Base-by-base conservation (phyloP, 2,113 vertebrate species). In the Limnothrissa miodon region DNA sequence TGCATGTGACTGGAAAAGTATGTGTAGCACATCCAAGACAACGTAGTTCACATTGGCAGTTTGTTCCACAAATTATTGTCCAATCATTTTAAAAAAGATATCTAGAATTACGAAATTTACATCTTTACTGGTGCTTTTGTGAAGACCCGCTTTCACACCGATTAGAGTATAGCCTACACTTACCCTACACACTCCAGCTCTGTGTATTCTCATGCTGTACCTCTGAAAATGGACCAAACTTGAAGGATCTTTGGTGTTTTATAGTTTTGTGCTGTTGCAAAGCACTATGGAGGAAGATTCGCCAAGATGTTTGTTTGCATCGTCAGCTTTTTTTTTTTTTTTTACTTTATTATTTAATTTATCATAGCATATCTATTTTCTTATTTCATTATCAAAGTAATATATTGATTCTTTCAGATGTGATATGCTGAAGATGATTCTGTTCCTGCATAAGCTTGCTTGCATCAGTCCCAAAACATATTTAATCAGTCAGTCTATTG, bases 151-250 rank as follows among this genome's bases (percentile, higher is more conserved):
- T 74, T 36, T 36, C 66, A 74, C 33, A 36, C 33, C 29, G 29
- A 74, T 36, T 62, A 74, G 66, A 74, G 25, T 74, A 21, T 25
- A n/a, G n/a, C n/a, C n/a, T n/a, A 8, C 39, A 62, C 59, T n/a
- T 29, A 74, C 74, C 74, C 51, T 39, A 66, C 59, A 33, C 66
- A 33, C 66, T 74, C 66, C 33, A 11, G 19, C 33, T 33, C 33
- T 33, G 36, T 74, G 82, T 85, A 87, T 89, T 86, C 81, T 86
- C 82, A 85, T 87, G 79, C 25, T 78, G 29, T 70, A 90, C 84
- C 82, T 88, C 82, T 86, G 85, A 33, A 83, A 82, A 91, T 86
- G 91, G 92, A 93, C 91, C 92, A 94, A 93, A 93, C 87, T 85
- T 90, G 29, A 81, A 83, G 70, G 78, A 62, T 44, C 42, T 85